phyloP scores from a whole-genome alignment of 2,113 vertebrate genomes.

The Sinocyclocheilus grahami region DNA sequence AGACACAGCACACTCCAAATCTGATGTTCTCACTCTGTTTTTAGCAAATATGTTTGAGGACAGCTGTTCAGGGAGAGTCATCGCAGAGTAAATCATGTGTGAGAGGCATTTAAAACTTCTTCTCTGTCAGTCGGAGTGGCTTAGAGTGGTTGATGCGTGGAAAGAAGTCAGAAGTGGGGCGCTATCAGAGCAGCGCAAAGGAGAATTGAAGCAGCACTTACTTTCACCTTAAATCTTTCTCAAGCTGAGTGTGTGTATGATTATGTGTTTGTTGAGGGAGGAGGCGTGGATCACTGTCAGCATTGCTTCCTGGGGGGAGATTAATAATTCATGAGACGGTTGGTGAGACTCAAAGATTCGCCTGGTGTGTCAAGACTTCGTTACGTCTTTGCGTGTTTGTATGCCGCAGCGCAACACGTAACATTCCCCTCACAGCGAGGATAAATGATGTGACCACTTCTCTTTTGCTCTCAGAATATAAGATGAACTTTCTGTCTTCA shows the following conservation, averaged over 20 bases:
- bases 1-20: not conserved
- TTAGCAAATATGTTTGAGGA: constrained; percentile 12
- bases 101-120: constrained; percentile 24
- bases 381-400: constrained; percentile 42
- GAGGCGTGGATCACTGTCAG: constrained; percentile 45
- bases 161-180: constrained; percentile 25
- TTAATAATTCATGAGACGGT: constrained; percentile 57
- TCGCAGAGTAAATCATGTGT: constrained; percentile 18
- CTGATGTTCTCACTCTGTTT: not conserved
- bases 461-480: constrained; percentile 48
- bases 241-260: constrained; percentile 40
- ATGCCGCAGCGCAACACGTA: constrained; percentile 23
- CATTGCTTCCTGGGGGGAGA: constrained; percentile 54
- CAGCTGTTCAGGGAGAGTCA: not conserved
- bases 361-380: constrained; percentile 43
- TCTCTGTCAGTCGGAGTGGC: constrained; percentile 41
- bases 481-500: constrained; percentile 38
- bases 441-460: constrained; percentile 34
- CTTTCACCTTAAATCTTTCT: constrained; percentile 60
- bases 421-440: constrained; percentile 30
- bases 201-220: constrained; percentile 56
- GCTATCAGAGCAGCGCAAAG: not conserved
- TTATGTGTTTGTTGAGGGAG: constrained; percentile 21
- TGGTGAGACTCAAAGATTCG: constrained; percentile 49
- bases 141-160: constrained; percentile 25